These are phyloP conservation scores for Trachelus iudaicus DNA, from an alignment of 2,888 invertebrate genomes.

Conservation along the genomic window DNA sequence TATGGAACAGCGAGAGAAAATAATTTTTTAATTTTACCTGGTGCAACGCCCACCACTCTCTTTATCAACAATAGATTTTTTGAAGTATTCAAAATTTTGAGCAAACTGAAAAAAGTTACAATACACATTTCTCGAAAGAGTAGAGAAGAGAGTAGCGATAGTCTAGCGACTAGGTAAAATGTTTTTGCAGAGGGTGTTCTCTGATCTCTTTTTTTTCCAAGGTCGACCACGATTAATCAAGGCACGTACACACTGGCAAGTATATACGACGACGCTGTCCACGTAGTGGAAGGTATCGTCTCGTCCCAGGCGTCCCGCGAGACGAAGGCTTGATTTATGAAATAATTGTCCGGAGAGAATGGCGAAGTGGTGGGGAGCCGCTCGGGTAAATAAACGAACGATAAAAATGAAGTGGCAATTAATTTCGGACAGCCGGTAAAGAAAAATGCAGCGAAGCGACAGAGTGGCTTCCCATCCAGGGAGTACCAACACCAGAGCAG, in stretches of 20 bases:
- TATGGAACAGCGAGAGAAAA: neutral
- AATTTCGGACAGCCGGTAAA: constrained; percentile 47
- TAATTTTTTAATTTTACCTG: neutral
- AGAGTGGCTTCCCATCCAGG: constrained; percentile 30
- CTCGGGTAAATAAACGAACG: constrained; percentile 52
- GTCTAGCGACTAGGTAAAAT: neutral
- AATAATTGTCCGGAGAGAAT: constrained; percentile 46
- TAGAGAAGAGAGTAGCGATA: neutral
- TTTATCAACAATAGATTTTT: neutral
- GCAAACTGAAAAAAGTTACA: neutral
- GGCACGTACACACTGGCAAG: neutral
- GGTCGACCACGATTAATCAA: neutral
- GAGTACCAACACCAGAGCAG: constrained; percentile 9
- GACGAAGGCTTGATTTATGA: constrained; percentile 48
- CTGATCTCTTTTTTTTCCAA: neutral
- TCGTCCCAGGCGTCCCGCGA: neutral
- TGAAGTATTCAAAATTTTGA: neutral
- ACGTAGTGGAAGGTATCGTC: neutral
- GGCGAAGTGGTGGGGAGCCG: constrained; percentile 44
- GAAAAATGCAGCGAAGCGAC: constrained; percentile 14
- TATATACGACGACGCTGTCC: neutral
- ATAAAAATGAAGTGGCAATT: constrained; percentile 58
- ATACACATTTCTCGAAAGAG: neutral
- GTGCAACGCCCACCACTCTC: neutral
- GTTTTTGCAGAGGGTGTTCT: neutral